Conservation (phyloP, 2,888 invertebrate species). For the Celastrina argiolus region DNA sequence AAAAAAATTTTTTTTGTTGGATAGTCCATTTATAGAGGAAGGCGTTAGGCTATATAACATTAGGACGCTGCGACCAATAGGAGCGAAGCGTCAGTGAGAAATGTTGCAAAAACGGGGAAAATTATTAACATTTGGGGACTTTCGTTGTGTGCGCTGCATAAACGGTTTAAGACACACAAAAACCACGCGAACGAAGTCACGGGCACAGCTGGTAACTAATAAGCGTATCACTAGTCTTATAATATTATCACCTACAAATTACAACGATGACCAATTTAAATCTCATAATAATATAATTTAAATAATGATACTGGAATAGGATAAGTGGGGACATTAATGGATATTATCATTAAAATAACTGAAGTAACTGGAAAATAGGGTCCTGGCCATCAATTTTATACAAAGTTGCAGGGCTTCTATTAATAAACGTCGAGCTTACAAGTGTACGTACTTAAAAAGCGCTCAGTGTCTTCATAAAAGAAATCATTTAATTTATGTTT, state of each 20-base stretch:
- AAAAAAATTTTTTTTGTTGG: too few species aligned
- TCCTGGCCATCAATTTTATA: slow-evolving; percentile 2
- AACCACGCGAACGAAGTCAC: too few species aligned
- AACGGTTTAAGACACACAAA: too few species aligned
- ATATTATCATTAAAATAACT: slow-evolving; percentile 16
- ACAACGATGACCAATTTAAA: background rate
- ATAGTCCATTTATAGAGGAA: too few species aligned
- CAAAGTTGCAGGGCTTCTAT: slow-evolving; percentile 12
- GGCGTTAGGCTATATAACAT: too few species aligned
- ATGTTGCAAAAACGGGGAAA: too few species aligned
- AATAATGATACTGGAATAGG: slow-evolving; percentile 5
- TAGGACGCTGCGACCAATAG: too few species aligned
- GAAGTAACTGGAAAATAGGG: slow-evolving; percentile 6
- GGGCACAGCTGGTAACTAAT: too few species aligned
- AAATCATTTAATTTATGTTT: background rate
- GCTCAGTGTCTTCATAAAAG: slow-evolving; percentile 1
- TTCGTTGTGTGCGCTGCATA: too few species aligned
- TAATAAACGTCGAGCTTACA: slow-evolving; percentile 13
- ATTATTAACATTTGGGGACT: too few species aligned
- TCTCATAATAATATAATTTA: slow-evolving; percentile 10
- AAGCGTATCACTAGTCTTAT: background rate
- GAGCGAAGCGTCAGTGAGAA: too few species aligned
- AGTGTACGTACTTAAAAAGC: slow-evolving; percentile 11
- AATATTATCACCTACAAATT: slow-evolving; percentile 13
- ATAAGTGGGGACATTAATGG: slow-evolving; percentile 13